These are phyloP conservation scores for Cyanoramphus novaezelandiae DNA, from an alignment of 2,113 vertebrate genomes.

Conservation along the genomic window DNA sequence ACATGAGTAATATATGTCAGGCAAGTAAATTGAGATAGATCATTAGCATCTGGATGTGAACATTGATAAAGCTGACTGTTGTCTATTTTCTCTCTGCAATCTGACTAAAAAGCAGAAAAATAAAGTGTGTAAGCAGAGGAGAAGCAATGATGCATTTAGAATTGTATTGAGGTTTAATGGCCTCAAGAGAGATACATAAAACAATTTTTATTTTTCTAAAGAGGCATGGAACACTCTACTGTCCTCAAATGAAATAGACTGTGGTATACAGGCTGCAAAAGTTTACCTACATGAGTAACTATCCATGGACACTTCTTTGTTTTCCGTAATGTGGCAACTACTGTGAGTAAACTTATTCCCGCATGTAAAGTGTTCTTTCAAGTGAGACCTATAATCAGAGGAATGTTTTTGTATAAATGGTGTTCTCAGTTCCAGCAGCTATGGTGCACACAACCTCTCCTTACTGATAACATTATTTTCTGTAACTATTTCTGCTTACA, in stretches of 20 bases:
- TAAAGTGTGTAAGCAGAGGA: conserved; percentile 45
- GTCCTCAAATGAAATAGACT: conserved; percentile 21
- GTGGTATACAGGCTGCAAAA: neutral
- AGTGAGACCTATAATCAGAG: conserved; percentile 48
- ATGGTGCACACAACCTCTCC: neutral
- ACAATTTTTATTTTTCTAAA: conserved; percentile 33
- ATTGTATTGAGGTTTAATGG: conserved; percentile 51
- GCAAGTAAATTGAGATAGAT: conserved; percentile 24
- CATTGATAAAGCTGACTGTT: conserved; percentile 28
- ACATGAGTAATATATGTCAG: neutral
- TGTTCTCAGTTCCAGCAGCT: conserved; percentile 56
- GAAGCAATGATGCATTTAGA: conserved; percentile 55
- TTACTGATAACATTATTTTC: conserved; percentile 38
- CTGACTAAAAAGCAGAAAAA: conserved; percentile 57
- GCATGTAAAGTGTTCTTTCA: conserved; percentile 17
- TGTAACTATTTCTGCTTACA: conserved; percentile 52
- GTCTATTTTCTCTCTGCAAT: neutral
- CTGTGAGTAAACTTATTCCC: conserved; percentile 53
- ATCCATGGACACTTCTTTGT: conserved; percentile 25
- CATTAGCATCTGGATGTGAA: neutral
- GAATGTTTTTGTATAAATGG: conserved; percentile 47
- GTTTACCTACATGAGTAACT: conserved; percentile 33
- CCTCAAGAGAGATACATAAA: conserved; percentile 33
- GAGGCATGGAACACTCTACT: conserved; percentile 33
- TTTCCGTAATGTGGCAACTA: conserved; percentile 30